Percentiles rank a stretch among this genome's conserved stretches.
phyloP scores from a whole-genome alignment of 2,888 invertebrate genomes.

The Pterobdella sp. region DNA sequence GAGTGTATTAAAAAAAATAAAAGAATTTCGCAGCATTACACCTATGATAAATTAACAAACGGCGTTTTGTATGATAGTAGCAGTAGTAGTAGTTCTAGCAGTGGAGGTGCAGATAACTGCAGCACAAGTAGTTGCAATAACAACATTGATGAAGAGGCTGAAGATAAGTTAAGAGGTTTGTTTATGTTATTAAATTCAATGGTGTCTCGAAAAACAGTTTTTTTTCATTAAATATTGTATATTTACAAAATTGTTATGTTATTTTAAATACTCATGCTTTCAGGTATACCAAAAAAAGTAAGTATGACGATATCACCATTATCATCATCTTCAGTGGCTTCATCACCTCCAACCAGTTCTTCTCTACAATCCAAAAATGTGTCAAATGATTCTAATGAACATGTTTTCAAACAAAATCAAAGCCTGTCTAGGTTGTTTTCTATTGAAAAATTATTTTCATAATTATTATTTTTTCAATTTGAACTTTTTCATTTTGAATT shows the following conservation, averaged over 20 bases:
- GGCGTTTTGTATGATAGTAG: neutral
- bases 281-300: too few relatives aligned
- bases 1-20: neutral
- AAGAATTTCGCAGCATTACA: neutral
- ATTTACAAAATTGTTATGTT: too few relatives aligned
- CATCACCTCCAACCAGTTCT: neutral
- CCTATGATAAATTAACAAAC: neutral
- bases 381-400: neutral
- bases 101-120: neutral
- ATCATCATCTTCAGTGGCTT: slow-evolving; percentile 1
- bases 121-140: neutral
- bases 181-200: too few relatives aligned
- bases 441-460: too few relatives aligned
- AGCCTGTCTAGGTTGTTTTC: too few relatives aligned
- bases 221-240: neutral
- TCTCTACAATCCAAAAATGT: neutral
- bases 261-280: too few relatives aligned
- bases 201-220: neutral
- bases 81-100: neutral
- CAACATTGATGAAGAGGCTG: neutral
- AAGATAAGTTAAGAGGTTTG: neutral
- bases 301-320: neutral
- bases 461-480: too few relatives aligned
- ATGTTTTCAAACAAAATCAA: too few relatives aligned
- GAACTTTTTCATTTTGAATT: too few relatives aligned